A percentile compares a stretch with the other conserved stretches of the same genome.
These are phyloP conservation scores for Chiloscyllium punctatum DNA, from an alignment of 2,797 vertebrate genomes.

Conservation along the genomic window DNA sequence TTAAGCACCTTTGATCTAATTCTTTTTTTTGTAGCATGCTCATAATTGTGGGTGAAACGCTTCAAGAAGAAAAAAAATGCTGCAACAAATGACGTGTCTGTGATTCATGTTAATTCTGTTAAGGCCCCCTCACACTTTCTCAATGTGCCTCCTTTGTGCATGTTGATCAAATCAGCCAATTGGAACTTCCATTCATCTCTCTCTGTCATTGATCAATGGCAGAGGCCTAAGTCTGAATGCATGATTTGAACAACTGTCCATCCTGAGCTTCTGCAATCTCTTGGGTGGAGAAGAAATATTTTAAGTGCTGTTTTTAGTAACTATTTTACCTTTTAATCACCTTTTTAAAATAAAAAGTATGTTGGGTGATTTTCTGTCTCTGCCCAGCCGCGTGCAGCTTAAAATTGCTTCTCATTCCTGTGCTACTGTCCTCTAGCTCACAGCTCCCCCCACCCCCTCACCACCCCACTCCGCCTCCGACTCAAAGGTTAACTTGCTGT, in stretches of 20 bases:
- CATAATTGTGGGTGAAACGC: not conserved
- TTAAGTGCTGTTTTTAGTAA: not conserved
- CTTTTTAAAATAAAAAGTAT: not conserved
- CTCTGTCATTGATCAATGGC: conserved; percentile 35
- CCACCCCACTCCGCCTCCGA: not conserved
- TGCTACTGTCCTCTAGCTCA: not conserved
- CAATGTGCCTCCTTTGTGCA: conserved; percentile 31
- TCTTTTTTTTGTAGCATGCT: conserved; percentile 1
- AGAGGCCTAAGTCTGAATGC: conserved; percentile 11
- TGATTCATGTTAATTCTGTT: conserved; percentile 34
- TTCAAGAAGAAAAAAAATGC: not conserved
- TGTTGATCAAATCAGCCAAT: conserved; percentile 37
- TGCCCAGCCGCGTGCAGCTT: not conserved
- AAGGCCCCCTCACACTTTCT: conserved; percentile 32
- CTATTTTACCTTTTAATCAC: not conserved
- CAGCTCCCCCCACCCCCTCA: not conserved
- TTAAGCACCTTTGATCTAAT: not conserved
- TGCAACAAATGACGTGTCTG: not conserved
- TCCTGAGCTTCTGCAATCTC: not conserved
- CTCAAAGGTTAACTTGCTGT: not conserved
- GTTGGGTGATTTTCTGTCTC: not conserved
- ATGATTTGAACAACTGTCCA: conserved; percentile 27
- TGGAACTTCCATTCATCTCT: conserved; percentile 37
- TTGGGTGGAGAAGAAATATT: not conserved
- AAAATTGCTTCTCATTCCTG: too few relatives aligned